Base-by-base conservation (phyloP, 2,113 vertebrate species). In the Erythrocercus mccallii region DNA sequence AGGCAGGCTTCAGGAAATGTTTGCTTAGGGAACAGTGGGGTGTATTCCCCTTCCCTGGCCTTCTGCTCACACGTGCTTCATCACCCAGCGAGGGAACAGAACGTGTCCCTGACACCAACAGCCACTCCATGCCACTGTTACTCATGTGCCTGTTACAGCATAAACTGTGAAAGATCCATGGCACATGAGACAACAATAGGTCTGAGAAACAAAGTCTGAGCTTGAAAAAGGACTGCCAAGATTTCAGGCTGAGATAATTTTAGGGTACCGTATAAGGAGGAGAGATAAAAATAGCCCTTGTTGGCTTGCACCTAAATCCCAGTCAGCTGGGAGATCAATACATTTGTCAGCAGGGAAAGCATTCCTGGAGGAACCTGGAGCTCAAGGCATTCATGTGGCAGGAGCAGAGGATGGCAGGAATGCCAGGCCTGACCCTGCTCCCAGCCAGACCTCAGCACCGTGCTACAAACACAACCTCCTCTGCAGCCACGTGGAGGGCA, bases 191-290 rank as follows among this genome's bases (percentile, higher is more conserved):
- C 89, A 72, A 51, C 90, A 93, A 71, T 16, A 30, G 56, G 45
- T 19, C 73, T 80, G 66, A 61, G 62, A 71, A 86, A 33, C 42
- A 16, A 31, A 31, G 53, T 24, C 81, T 65, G 81, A 64, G 50
- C 82, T 83, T 71, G 80, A 79, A 56, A 82, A 86, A 94, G 83
- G 94, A 51, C 35, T 69, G 94, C 91, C 92, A 97, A 95, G 96
- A 93, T 93, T 81, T 72, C 33, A 48, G 71, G 31, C 78, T 38
- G 42, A 90, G 89, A 94, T 91, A 86, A 94, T 87, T 95, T 86
- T 58, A 86, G 83, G 92, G 90, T 73, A 93, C 97, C 95, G 84
- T 97, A 97, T 97, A 97, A 95, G 96, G 96, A 95, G 95, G 94
- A 85, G 62, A 80, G 90, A 92, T 93, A 96, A 95, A 97, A 97